Conservation (phyloP, 2,113 vertebrate species). For the Chaenogobius annularis region DNA sequence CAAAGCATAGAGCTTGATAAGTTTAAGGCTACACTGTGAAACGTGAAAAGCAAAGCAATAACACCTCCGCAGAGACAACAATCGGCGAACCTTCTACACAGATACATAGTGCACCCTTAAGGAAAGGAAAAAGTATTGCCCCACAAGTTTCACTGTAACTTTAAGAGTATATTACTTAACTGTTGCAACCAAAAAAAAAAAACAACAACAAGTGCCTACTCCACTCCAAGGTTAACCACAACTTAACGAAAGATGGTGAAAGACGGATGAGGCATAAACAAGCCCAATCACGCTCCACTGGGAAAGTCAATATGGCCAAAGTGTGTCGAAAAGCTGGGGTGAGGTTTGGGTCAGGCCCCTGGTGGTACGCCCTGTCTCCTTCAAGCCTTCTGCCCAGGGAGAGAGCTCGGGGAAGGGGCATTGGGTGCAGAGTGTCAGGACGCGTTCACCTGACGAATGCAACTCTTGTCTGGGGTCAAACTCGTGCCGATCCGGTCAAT, state of each 20-base stretch:
- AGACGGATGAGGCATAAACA: slow-evolving; percentile 27
- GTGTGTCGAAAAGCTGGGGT: slow-evolving; percentile 27
- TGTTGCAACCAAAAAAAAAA: not conserved
- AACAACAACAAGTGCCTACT: not conserved
- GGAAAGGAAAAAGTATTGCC: too few species aligned
- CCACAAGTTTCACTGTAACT: not conserved
- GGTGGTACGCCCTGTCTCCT: slow-evolving; percentile 6
- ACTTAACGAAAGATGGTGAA: slow-evolving; percentile 11
- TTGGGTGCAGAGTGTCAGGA: not conserved
- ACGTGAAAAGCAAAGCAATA: too few species aligned
- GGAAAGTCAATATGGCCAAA: slow-evolving; percentile 36
- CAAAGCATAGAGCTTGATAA: too few species aligned
- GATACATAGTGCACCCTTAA: too few species aligned
- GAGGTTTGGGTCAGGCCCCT: slow-evolving; percentile 9
- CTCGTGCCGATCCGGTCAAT: not conserved
- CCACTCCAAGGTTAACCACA: slow-evolving; percentile 11
- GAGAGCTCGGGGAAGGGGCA: not conserved
- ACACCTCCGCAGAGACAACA: too few species aligned
- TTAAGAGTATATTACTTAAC: not conserved
- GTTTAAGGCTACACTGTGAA: too few species aligned
- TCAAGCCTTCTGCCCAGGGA: not conserved
- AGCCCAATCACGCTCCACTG: slow-evolving; percentile 26
- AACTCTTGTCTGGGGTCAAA: not conserved
- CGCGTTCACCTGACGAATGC: slow-evolving; percentile 12
- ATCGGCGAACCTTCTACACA: too few species aligned